phyloP scores from a whole-genome alignment of 2,888 invertebrate genomes.

The Dicyrtomina minuta region DNA sequence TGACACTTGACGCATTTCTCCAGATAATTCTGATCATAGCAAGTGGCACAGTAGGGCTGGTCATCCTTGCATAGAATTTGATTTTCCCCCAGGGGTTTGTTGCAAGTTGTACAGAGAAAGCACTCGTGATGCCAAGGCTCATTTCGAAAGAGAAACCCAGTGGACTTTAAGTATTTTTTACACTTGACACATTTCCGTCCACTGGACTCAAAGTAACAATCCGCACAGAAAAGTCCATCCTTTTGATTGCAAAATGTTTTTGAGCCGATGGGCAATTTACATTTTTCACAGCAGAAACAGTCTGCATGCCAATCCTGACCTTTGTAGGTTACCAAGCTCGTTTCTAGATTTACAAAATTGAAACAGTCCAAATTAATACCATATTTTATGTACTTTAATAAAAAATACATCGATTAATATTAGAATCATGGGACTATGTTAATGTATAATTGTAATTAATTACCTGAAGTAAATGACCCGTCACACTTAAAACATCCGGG shows the following conservation, averaged over 20 bases:
- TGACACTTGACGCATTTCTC: constrained; percentile 33
- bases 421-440: too few species aligned
- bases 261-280: constrained; percentile 28
- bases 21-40: constrained; percentile 31
- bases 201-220: constrained; percentile 33
- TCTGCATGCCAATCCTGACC: constrained; percentile 23
- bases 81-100: constrained; percentile 18
- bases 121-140: constrained; percentile 33
- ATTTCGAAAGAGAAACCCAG: constrained; percentile 32
- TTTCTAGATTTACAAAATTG: too few species aligned
- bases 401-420: too few species aligned
- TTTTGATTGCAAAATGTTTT: constrained; percentile 33
- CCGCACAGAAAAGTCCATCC: constrained; percentile 25
- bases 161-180: constrained; percentile 19
- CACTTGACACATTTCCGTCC: constrained; percentile 34
- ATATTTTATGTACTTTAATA: too few species aligned
- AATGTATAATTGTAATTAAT: too few species aligned
- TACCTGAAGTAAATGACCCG: constrained; percentile 19
- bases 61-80: constrained; percentile 34
- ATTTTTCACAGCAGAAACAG: constrained; percentile 34
- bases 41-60: constrained; percentile 16
- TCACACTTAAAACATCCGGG: constrained; percentile 21
- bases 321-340: constrained; percentile 28
- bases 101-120: constrained; percentile 24
- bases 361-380: too few species aligned